Base-by-base conservation (phyloP, 2,113 vertebrate species). In the Balaeniceps rex region DNA sequence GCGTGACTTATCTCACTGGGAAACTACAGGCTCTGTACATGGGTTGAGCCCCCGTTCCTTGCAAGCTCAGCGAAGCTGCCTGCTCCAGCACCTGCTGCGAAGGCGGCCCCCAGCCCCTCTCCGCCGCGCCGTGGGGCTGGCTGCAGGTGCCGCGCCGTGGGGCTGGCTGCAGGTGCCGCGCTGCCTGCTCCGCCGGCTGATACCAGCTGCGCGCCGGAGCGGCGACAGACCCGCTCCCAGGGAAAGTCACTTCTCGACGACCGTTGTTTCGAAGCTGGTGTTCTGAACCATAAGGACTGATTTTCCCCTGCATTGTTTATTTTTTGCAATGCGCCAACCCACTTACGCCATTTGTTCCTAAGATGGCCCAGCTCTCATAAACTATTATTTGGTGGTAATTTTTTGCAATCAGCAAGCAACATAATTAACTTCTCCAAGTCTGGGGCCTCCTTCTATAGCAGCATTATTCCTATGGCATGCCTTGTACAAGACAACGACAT, bases 241-340 rank as follows among this genome's bases (percentile, higher is more conserved):
- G 29, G 31, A 70, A 58, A 95, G 57, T 31, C 52, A 3, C 15
- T 40, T 47, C 55, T 51, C 7, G 0, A 17, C 0, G 0, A 4
- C 10, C 9, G 1, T 6, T 31, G 19, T 22, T 79, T 47, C 7
- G 0, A 82, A 83, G 46, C 9, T 8, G 8, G 36, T 64, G 46
- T 31, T 66, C 89, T 79, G 77, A 87, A 60, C 69, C 5, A 1
- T 9, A n/a, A 42, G 33, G 65, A 44, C 1, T 3, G 34, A 13
- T 44, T 68, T 75, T 33, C 14, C 58, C 38, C 40, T 18, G 26
- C 26, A 14, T 2, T 19, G 76, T 61, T 92, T 75, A 31, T 82
- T 91, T 87, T 54, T 40, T 46, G 19, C 64, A 68, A 9, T 26
- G 46, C 61, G 88, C 72, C 76, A 66, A 66, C 65, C 38, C 64